Base-by-base conservation (phyloP, 2,797 vertebrate species). In the Sorex maritimensis region DNA sequence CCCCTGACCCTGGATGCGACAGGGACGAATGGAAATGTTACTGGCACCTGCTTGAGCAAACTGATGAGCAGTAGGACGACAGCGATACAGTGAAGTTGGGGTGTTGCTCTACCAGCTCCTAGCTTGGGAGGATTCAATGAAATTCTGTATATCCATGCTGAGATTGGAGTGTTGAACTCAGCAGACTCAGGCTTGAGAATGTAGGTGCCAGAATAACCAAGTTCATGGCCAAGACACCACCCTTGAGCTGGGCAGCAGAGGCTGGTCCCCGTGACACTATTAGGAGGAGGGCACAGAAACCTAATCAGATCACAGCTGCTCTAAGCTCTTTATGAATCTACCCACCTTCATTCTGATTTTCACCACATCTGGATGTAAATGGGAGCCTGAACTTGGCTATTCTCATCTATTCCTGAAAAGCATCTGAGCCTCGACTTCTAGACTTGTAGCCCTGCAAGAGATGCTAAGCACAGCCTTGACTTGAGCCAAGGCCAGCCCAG, bases 301-400 rank as follows among this genome's bases (percentile, higher is more conserved):
- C 49, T 12, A 38, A 5, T 38, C 13, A 3, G 24, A 67, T 44
- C 28, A 4, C 17, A 73, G 81, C 55, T 61, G n/a, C 19, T 13
- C 63, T 17, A 71, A 7, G 0, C 19, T 19, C 65, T 34, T n/a
- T 1, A 10, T 19, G 49, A 28, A 23, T 44, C 55, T 14, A 11
- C 49, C 49, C 11, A 17, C 6, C 12, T 41, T 63, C 34, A 28
- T 23, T 65, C 63, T 77, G 34, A 28, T 71, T 55, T 82, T 72
- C 38, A n/a, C 46, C 73, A 46, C 9, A 15, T 89, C 86, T 77
- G 44, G 34, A 72, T 21, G 65, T 61, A 10, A 86, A 75, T 86
- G 14, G 41, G 44, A 73, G 9, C n/a, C 30, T 94, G 21, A 46
- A 46, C 38, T 82, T 89, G 92, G 78, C 73, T 78, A 68, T 78